phyloP scores from a whole-genome alignment of 1,140 invertebrate species.

The Phymorhynchus buccinoides region DNA sequence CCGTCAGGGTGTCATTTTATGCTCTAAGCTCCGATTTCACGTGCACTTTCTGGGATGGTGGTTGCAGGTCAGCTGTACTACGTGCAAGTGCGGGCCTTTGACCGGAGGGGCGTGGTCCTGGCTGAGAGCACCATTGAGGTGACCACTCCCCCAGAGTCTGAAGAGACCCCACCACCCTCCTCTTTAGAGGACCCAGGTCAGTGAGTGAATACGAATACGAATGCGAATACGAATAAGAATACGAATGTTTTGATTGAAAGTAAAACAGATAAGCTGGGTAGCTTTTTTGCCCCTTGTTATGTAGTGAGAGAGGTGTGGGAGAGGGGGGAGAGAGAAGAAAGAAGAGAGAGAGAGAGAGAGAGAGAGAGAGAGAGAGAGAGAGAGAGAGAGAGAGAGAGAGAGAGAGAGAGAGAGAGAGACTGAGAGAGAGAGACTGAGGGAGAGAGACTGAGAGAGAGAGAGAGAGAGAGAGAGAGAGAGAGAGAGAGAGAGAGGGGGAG shows the following conservation, averaged over 20 bases:
- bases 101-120: constrained; percentile 9
- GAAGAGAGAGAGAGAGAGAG: neutral
- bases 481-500: neutral
- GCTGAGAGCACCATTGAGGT: constrained; percentile 17
- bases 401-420: neutral
- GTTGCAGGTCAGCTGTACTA: constrained; percentile 5
- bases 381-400: neutral
- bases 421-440: neutral
- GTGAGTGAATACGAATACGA: neutral
- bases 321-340: neutral
- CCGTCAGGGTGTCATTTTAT: no score
- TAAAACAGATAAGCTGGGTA: neutral
- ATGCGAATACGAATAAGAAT: no score
- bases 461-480: constrained; percentile 15
- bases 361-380: neutral
- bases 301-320: neutral
- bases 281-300: no score
- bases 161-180: neutral
- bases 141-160: neutral
- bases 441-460: neutral
- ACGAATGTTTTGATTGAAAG: no score
- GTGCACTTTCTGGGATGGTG: neutral
- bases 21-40: no score
- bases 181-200: neutral
- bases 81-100: constrained; percentile 32